These are phyloP conservation scores for Drosophila bipectinata DNA, from an alignment of 1,140 invertebrate genomes.

Conservation along the genomic window DNA sequence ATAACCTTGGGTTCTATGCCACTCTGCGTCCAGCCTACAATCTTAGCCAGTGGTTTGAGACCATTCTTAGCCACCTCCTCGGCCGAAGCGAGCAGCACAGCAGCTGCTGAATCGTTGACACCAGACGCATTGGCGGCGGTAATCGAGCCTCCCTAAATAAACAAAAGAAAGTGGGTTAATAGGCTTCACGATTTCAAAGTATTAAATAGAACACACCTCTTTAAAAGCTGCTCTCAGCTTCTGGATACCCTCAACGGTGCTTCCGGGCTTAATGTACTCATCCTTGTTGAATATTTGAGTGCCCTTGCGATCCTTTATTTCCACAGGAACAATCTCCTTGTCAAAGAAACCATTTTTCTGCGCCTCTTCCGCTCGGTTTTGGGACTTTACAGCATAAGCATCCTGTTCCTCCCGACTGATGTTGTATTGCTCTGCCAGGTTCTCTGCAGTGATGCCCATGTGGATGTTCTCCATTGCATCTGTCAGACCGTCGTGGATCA, in stretches of 20 bases:
- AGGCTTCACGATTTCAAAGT: neutral
- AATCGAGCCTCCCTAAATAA: constrained; percentile 86
- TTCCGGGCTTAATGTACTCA: constrained; percentile 88
- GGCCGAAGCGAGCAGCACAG: constrained; percentile 88
- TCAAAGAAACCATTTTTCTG: constrained; percentile 88
- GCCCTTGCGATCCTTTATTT: constrained; percentile 85
- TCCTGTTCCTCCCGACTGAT: constrained; percentile 92
- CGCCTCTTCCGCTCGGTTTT: constrained; percentile 88
- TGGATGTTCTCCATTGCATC: constrained; percentile 92
- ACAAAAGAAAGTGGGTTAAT: constrained; percentile 3
- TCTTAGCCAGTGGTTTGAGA: constrained; percentile 86
- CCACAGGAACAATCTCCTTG: constrained; percentile 89
- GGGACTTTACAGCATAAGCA: constrained; percentile 89
- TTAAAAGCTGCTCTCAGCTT: constrained; percentile 88
- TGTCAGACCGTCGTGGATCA: constrained; percentile 91
- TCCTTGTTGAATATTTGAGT: constrained; percentile 86
- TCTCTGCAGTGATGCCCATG: constrained; percentile 95
- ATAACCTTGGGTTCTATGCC: constrained; percentile 91
- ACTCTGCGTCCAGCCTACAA: constrained; percentile 88
- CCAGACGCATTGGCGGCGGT: constrained; percentile 93
- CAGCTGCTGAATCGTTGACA: constrained; percentile 94
- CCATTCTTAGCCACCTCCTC: constrained; percentile 85
- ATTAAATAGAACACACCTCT: constrained; percentile 53
- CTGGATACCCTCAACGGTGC: constrained; percentile 86
- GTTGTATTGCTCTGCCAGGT: constrained; percentile 89